These are phyloP conservation scores for Labrus mixtus DNA, from an alignment of 2,113 vertebrate genomes.

Conservation along the genomic window DNA sequence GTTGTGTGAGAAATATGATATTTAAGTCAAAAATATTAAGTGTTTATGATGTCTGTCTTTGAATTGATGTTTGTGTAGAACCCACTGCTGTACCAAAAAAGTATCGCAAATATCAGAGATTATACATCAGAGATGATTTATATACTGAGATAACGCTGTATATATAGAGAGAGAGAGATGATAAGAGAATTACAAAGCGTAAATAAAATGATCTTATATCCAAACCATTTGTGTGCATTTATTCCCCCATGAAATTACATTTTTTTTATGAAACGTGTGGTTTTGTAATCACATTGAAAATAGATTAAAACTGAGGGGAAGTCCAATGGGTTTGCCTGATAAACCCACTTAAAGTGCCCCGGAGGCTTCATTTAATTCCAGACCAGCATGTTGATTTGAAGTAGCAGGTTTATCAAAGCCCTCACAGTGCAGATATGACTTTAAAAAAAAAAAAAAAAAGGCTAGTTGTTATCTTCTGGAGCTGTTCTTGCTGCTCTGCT, in stretches of 20 bases:
- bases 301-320: conserved; percentile 4
- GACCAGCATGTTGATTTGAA: conserved; percentile 51
- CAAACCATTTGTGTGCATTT: not conserved
- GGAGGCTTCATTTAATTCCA: conserved; percentile 28
- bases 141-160: conserved; percentile 49
- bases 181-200: conserved; percentile 10
- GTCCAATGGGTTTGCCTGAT: not conserved
- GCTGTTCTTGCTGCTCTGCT: conserved; percentile 31
- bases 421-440: conserved; percentile 46
- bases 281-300: not conserved
- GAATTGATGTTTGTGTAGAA: conserved; percentile 36
- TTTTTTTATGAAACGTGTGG: not conserved
- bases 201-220: conserved; percentile 53
- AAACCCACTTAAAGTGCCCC: conserved; percentile 1
- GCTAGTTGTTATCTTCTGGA: conserved; percentile 34
- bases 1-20: conserved; percentile 20
- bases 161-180: conserved; percentile 40
- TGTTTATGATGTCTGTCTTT: conserved; percentile 21
- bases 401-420: conserved; percentile 45
- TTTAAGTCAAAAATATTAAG: conserved; percentile 21
- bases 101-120: conserved; percentile 5
- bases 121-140: conserved; percentile 42
- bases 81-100: conserved; percentile 23
- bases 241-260: not conserved
- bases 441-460: conserved; percentile 21